Evolutionary conservation across 2,888 invertebrate genomes (phyloP), one percentile per base, ranked within the genome.

Genomic region (Drosophila lutescens): DNA sequence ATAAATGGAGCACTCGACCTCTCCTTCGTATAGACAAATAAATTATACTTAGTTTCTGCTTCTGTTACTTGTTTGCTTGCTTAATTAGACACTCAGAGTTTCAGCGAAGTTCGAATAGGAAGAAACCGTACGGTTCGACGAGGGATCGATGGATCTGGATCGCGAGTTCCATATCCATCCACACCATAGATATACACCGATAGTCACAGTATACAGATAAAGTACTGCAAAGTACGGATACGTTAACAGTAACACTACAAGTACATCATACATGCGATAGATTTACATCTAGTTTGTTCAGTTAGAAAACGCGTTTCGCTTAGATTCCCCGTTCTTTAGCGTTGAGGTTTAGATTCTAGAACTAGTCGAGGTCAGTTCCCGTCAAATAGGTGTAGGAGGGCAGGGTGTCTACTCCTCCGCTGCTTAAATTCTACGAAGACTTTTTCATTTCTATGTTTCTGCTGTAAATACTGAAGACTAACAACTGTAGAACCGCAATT

Each of bases 21-120:
- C 51, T 50, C 51, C 51, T 43, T 53, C 62, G 36, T 63, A 26
- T 66, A 32, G 51, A 59, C 50, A 43, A 46, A 61, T 68, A 69
- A 49, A 69, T 80, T 66, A 73, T 76, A 63, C 54, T 78, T 69
- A 71, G 68, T 46, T 41, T 63, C 53, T 66, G 54, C 34, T 34
- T 20, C 17, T 34, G 60, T 56, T 56, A 60, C 59, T 8, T 30
- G 49, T n/a, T 62, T 67, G 54, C 51, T 62, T 66, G 59, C 55
- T 80, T 76, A 84, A 76, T 71, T 85, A 86, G 87, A 85, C 87
- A 85, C 80, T 81, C 77, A 84, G 82, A 84, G 85, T 78, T 86
- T 86, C 86, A 77, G 80, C 80, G 79, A 69, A 80, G 78, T 84
- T 73, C 68, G 61, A 66, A 73, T 84, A 86, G 87, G 82, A 85